Conservation (phyloP, 2,113 vertebrate species). For the Corythoichthys intestinalis region DNA sequence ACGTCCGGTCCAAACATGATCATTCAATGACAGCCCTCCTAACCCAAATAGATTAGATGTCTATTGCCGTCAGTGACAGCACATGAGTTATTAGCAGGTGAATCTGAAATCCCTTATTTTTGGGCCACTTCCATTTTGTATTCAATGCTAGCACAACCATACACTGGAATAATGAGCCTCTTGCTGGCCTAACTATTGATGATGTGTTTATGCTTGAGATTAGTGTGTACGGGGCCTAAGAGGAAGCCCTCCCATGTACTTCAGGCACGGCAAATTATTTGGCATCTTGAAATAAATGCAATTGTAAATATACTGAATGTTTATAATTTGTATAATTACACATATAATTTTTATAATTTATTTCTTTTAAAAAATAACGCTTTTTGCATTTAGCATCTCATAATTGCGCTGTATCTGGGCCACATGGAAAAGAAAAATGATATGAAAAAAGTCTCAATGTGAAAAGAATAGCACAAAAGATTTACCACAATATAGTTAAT, state of each 20-base stretch:
- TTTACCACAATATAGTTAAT: not conserved
- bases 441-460: not conserved
- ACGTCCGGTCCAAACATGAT: no score
- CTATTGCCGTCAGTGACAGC: not conserved
- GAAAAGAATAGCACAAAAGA: not conserved
- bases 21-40: no score
- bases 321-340: conserved; percentile 60
- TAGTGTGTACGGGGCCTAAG: conserved; percentile 17
- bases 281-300: conserved; percentile 37
- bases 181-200: not conserved
- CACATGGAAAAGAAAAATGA: not conserved
- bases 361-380: conserved; percentile 55
- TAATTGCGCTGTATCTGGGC: no score
- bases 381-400: conserved; percentile 25
- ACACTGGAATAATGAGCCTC: conserved; percentile 46
- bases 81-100: conserved; percentile 35
- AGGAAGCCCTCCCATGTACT: conserved; percentile 13
- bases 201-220: not conserved
- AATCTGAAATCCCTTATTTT: conserved; percentile 12
- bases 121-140: not conserved
- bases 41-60: no score
- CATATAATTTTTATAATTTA: conserved; percentile 68
- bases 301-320: conserved; percentile 66
- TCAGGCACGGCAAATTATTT: conserved; percentile 36
- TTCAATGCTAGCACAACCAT: conserved; percentile 20